Percentiles rank a stretch among this genome's conserved stretches.
Evolutionary conservation across 2,113 vertebrate genomes (phyloP).

Genomic region (Dasyornis broadbenti): DNA sequence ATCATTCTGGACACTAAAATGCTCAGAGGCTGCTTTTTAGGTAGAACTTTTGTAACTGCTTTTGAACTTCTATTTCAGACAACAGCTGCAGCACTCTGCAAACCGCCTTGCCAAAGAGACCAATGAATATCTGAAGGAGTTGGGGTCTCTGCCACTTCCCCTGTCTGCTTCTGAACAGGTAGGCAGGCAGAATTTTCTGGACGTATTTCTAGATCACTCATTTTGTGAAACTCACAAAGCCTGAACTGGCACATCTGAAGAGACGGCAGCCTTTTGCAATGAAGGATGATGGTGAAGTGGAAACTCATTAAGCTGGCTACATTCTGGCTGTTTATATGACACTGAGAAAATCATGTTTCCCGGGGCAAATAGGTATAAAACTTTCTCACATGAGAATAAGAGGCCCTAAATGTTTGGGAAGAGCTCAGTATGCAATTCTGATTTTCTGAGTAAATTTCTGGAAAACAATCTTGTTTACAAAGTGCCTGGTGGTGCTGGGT

Average conservation of each 20-base stretch:
- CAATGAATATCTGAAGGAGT: slow-evolving; percentile 89
- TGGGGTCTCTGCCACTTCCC: slow-evolving; percentile 82
- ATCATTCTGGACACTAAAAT: neutral
- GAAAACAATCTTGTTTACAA: neutral
- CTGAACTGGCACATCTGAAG: neutral
- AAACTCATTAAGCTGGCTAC: neutral
- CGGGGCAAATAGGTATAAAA: neutral
- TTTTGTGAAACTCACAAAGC: neutral
- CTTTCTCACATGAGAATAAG: neutral
- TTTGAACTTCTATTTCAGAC: slow-evolving; percentile 68
- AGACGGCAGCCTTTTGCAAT: neutral
- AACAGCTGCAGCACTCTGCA: slow-evolving; percentile 90
- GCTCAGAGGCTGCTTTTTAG: neutral
- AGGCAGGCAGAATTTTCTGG: neutral
- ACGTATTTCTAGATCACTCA: neutral
- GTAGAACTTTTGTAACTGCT: neutral
- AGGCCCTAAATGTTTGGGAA: neutral
- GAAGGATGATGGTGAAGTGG: neutral
- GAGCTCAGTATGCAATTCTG: neutral
- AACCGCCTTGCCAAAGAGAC: slow-evolving; percentile 94
- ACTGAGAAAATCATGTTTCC: neutral
- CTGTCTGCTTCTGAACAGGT: slow-evolving; percentile 88
- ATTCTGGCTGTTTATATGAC: neutral
- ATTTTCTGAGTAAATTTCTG: neutral
- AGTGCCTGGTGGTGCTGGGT: neutral